Evolutionary conservation across 1,140 invertebrate species (phyloP).

Genomic region (Meteorus sp.): DNA sequence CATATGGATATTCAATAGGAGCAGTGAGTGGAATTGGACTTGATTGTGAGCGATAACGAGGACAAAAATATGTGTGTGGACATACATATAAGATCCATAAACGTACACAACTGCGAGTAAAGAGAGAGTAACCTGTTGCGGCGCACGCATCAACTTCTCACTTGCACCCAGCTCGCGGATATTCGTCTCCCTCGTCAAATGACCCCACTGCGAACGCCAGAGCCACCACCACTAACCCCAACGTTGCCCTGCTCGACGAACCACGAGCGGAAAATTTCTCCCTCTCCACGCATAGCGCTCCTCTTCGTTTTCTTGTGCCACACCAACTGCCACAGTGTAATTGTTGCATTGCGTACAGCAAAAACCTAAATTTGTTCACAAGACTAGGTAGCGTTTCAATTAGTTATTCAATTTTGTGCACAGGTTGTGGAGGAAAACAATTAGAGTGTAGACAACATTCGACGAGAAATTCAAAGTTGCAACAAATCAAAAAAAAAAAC

Average conservation of each 20-base stretch:
- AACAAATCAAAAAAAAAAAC: too few relatives aligned
- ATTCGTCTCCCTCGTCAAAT: conserved; percentile 16
- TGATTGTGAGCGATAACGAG: too few relatives aligned
- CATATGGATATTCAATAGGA: too few relatives aligned
- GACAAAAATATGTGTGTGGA: too few relatives aligned
- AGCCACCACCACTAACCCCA: conserved; percentile 3
- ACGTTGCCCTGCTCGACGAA: not conserved
- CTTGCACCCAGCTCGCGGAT: conserved; percentile 2
- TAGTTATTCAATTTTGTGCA: not conserved
- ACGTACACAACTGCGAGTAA: conserved; percentile 16
- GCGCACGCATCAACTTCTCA: conserved; percentile 41
- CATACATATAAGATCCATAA: conserved; percentile 23
- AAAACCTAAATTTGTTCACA: conserved; percentile 4
- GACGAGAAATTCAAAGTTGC: too few relatives aligned
- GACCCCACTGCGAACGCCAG: conserved; percentile 3
- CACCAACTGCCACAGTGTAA: conserved; percentile 30
- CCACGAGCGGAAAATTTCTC: conserved; percentile 19
- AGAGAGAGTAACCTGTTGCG: conserved; percentile 50
- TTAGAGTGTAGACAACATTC: too few relatives aligned
- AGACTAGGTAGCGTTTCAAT: not conserved
- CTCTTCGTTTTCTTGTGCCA: conserved; percentile 38
- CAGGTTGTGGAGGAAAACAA: too few relatives aligned
- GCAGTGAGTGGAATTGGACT: too few relatives aligned
- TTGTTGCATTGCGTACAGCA: conserved; percentile 20
- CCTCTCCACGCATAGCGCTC: conserved; percentile 23